phyloP scores from a whole-genome alignment of 2,113 vertebrate genomes.

The Galeopterus variegatus region DNA sequence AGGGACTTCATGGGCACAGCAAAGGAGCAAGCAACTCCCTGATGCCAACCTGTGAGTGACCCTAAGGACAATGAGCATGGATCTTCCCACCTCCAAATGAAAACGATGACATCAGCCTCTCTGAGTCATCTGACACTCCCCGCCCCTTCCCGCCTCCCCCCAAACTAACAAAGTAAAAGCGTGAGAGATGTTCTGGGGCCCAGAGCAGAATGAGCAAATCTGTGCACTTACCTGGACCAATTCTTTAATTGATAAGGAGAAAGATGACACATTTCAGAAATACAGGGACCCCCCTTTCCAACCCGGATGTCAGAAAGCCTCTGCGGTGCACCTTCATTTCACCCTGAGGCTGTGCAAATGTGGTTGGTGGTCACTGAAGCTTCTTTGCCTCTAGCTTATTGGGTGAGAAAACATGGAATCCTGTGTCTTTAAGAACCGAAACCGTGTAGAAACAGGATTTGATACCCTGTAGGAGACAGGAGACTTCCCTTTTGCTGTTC shows the following conservation, averaged over 20 bases:
- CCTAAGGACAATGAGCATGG: not conserved
- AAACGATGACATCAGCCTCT: fast-evolving
- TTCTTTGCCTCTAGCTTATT: constrained; percentile 78
- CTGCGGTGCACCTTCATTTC: constrained; percentile 2
- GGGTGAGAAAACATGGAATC: constrained; percentile 88
- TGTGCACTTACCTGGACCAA: not conserved
- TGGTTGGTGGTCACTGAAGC: constrained; percentile 29
- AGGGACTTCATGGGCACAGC: fast-evolving
- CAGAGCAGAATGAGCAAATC: not conserved
- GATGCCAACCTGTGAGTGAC: not conserved
- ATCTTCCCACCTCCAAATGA: not conserved
- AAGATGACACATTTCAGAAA: constrained; percentile 14
- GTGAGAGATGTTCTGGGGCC: fast-evolving
- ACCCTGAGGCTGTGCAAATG: not conserved
- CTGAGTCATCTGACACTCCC: constrained; percentile 6
- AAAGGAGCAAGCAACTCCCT: not conserved
- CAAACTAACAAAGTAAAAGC: not conserved
- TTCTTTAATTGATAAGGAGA: not conserved
- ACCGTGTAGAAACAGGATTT: constrained; percentile 89
- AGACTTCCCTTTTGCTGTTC: constrained; percentile 89
- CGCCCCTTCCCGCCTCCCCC: too few species aligned
- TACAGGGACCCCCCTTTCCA: not conserved
- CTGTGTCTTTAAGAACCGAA: constrained; percentile 88
- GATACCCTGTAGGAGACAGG: constrained; percentile 86
- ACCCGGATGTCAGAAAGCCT: not conserved